Base-by-base conservation (phyloP, 2,113 vertebrate genomes). In the Zosterops lateralis region DNA sequence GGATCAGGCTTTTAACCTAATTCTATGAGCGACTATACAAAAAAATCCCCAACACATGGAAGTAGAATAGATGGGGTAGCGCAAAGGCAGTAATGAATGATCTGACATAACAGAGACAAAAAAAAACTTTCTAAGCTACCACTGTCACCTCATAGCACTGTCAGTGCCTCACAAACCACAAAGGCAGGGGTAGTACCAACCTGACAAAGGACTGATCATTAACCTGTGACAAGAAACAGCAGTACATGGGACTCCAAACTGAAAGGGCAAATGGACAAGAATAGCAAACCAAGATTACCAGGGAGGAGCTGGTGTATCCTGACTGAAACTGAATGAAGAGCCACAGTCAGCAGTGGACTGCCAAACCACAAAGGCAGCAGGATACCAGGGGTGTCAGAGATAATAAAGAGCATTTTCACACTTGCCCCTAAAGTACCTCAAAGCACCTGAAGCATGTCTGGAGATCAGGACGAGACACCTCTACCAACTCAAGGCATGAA, bases 341-440 rank as follows among this genome's bases (percentile, higher is more conserved):
- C 18, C n/a, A 32, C 0, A 0, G 10, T 44, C 48, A 82, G 45
- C 40, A 84, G 25, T 2, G 1, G 15, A 44, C 21, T 38, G 54
- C n/a, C 15, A 58, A 51, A 7, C 42, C 42, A 64, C 22, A 74
- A 25, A 60, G 51, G 25, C 18, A 87, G 18, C 2, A 12, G 24
- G 7, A 77, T 12, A 51, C 24, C 48, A 80, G 47, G 47, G 8
- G 26, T 19, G 40, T 25, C 29, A 71, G 48, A 62, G 13, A 64
- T 14, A 67, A 89, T 12, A 72, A 68, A 60, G 0, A 60, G 12
- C 36, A 48, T 9, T 60, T 56, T 10, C 34, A 60, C 19, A 48
- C 10, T 32, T 56, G n/a, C 7, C 12, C 20, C 19, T 71, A 12
- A 47, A 54, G 19, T 64, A 81, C 14, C 56, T 54, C 60, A 67